Percentiles rank a stretch among this genome's conserved stretches.
Evolutionary conservation across 2,888 invertebrate species (phyloP).

Genomic region (Blera fallax): DNA sequence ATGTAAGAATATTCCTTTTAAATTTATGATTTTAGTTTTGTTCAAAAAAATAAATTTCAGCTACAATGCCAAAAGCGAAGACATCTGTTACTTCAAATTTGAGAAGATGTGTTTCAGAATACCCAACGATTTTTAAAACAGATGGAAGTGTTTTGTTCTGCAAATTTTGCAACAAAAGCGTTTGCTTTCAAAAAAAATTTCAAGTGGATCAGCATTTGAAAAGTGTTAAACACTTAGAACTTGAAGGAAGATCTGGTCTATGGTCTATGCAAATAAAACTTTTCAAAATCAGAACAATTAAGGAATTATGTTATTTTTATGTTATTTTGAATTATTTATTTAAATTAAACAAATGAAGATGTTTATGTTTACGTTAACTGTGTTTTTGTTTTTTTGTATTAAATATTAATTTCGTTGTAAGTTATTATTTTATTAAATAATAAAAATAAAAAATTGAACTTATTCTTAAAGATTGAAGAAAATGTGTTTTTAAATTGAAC

Average conservation of each 20-base stretch:
- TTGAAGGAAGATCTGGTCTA: constrained; percentile 5
- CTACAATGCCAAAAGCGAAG: neutral
- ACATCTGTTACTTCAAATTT: no score
- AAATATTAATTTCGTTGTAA: neutral
- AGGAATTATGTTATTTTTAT: constrained; percentile 4
- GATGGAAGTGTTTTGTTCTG: constrained; percentile 30
- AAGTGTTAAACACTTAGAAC: constrained; percentile 23
- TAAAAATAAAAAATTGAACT: no score
- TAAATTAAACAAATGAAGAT: neutral
- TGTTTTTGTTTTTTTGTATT: neutral
- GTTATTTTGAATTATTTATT: no score
- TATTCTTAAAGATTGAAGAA: no score
- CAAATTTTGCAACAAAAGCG: constrained; percentile 47
- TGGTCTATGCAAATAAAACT: constrained; percentile 21
- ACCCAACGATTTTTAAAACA: no score
- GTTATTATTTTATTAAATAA: no score
- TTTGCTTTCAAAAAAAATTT: constrained; percentile 14
- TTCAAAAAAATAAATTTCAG: neutral
- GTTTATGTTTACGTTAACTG: neutral
- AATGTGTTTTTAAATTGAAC: neutral
- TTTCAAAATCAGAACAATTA: neutral
- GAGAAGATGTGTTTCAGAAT: no score
- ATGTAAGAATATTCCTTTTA: constrained; percentile 13
- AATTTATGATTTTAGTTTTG: constrained; percentile 12
- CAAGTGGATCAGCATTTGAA: constrained; percentile 18